Evolutionary conservation across 2,888 invertebrate genomes (phyloP), one percentile per base, ranked within the genome.

Genomic region (Melipona bicolor): DNA sequence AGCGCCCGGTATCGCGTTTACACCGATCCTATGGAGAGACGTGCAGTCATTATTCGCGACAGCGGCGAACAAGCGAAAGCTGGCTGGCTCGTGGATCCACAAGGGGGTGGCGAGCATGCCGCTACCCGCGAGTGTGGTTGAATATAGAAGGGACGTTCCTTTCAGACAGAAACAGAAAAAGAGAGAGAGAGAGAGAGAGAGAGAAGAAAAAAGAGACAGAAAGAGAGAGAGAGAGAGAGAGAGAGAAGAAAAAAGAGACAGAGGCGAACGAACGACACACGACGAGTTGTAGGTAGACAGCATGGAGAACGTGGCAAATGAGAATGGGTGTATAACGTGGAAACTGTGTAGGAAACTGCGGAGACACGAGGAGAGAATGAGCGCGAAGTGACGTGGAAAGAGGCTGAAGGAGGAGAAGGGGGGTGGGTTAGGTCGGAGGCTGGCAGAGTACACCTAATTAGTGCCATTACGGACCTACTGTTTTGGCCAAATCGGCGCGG

Each of bases 391-490:
- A 15, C 24, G 70, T 61, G 75, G 36, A 77, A 27, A 32, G 62
- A 19, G 77, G 64, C n/a, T n/a, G 32, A 61, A n/a, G 32, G 27
- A 64, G 68, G n/a, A n/a, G 32, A 32, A 19, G 43, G 27, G 64
- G 49, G 68, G 69, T 9, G 50, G 36, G 69, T 24, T 43, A 72
- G 74, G 71, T 64, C 24, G 75, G 78, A 73, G 86, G 79, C 75
- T 81, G 80, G 88, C 85, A 87, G 89, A 89, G 87, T 91, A 92
- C 88, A 91, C 89, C 91, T 92, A 93, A 93, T 93, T 93, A 93
- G 91, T 91, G 82, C 89, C 90, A 92, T 92, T 91, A 91, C 89
- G 87, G 86, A 84, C 82, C 86, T 76, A 90, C 89, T 92, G 91
- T 92, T 92, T 92, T 92, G 89, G 89, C 89, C 88, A 87, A 92